Evolutionary conservation across 2,113 vertebrate species (phyloP).

Genomic region (Zapornia atra): DNA sequence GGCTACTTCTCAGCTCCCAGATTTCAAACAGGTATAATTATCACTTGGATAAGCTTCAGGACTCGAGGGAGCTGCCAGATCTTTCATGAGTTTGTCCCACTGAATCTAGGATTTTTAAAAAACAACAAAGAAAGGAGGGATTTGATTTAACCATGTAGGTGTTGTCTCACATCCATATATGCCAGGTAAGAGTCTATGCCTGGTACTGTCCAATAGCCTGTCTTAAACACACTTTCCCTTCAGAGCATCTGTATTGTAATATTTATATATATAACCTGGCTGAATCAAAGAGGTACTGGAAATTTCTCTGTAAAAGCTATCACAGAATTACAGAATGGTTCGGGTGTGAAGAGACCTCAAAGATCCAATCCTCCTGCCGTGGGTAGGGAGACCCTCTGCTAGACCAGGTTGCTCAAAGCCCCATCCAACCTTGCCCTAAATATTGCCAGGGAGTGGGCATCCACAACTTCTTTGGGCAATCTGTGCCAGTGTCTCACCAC

Average conservation of each 20-base stretch:
- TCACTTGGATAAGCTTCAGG: constrained; percentile 65
- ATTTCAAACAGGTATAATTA: constrained; percentile 71
- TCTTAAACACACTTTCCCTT: not conserved
- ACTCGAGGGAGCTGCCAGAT: constrained; percentile 58
- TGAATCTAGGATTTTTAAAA: not conserved
- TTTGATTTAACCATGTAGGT: constrained; percentile 10
- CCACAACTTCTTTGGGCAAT: too few relatives aligned
- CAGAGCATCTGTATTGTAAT: not conserved
- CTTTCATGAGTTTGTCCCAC: constrained; percentile 48
- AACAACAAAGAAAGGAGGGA: not conserved
- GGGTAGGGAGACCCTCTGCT: too few relatives aligned
- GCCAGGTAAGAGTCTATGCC: not conserved
- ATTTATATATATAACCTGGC: not conserved
- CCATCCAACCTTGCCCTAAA: too few relatives aligned
- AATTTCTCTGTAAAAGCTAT: not conserved
- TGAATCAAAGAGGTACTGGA: not conserved
- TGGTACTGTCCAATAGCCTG: not conserved
- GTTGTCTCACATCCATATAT: not conserved
- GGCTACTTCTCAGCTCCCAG: constrained; percentile 25
- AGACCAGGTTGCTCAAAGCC: too few relatives aligned
- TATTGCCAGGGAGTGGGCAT: too few relatives aligned
- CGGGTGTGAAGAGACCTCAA: too few relatives aligned
- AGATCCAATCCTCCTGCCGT: too few relatives aligned
- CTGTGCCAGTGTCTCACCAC: too few relatives aligned
- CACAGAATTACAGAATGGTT: too few relatives aligned